Evolutionary conservation across 2,113 vertebrate species (phyloP).

Genomic region (Pangasianodon hypophthalmus): DNA sequence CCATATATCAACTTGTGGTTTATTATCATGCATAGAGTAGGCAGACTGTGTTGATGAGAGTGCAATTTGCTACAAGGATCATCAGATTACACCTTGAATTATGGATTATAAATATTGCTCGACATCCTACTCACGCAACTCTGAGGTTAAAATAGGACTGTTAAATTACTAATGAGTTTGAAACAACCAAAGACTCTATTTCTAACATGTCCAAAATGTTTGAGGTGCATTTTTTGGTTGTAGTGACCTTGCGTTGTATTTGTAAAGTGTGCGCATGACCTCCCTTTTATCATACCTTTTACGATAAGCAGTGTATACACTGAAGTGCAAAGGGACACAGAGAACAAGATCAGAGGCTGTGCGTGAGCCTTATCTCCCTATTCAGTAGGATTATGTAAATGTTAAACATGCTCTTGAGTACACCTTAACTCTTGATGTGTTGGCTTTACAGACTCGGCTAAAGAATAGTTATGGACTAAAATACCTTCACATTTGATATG

Average conservation of each 20-base stretch:
- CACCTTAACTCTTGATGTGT: conserved; percentile 23
- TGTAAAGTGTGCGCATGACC: conserved; percentile 52
- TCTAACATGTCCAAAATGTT: conserved; percentile 7
- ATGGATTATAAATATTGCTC: conserved; percentile 14
- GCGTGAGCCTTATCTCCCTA: conserved; percentile 64
- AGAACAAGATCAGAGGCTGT: conserved; percentile 60
- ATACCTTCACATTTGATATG: not conserved
- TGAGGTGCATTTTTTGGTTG: conserved; percentile 13
- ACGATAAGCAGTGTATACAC: conserved; percentile 51
- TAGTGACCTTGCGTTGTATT: conserved; percentile 60
- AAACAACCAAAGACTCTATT: conserved; percentile 2
- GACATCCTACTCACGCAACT: not conserved
- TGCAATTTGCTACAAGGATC: not conserved
- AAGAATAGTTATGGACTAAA: not conserved
- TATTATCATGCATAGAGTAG: not conserved
- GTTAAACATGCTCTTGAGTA: conserved; percentile 38
- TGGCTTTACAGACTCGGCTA: not conserved
- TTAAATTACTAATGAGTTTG: not conserved
- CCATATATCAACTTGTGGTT: not conserved
- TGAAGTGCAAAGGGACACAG: conserved; percentile 63
- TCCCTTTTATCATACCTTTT: conserved; percentile 57
- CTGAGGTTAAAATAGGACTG: not conserved
- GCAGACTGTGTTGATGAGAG: not conserved
- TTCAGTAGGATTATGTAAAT: conserved; percentile 70
- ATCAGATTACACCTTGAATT: conserved; percentile 5